These are phyloP conservation scores for Dorcus parallelipipedus DNA, from an alignment of 2,888 invertebrate genomes.

Conservation along the genomic window DNA sequence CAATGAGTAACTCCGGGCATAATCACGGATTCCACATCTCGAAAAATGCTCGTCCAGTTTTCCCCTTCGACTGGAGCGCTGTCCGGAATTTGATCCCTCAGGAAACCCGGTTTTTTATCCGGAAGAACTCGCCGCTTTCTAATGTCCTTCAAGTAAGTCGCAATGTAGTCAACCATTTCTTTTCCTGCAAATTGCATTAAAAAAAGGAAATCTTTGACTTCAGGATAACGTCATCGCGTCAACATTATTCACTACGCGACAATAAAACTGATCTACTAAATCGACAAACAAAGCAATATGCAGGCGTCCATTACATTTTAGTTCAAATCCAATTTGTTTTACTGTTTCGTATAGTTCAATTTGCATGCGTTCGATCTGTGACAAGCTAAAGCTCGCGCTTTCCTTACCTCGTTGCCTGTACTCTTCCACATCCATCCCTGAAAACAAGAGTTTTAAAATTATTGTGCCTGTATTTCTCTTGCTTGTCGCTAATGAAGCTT, in stretches of 20 bases:
- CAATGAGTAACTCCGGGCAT: slow-evolving; percentile 98
- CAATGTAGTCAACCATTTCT: slow-evolving; percentile 98
- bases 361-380: slow-evolving; percentile 9
- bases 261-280: background rate
- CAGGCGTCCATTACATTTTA: background rate
- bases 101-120: slow-evolving; percentile 90
- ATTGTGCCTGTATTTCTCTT: background rate
- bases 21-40: slow-evolving; percentile 88
- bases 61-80: slow-evolving; percentile 86
- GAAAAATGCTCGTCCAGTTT: slow-evolving; percentile 86
- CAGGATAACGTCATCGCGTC: background rate
- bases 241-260: background rate
- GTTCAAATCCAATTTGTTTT: slow-evolving; percentile 22
- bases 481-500: background rate
- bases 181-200: slow-evolving; percentile 63
- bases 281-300: background rate
- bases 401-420: slow-evolving; percentile 54
- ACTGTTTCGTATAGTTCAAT: slow-evolving; percentile 24
- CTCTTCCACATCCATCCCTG: slow-evolving; percentile 53
- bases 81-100: slow-evolving; percentile 79
- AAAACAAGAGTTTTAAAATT: slow-evolving; percentile 8
- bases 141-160: slow-evolving; percentile 91
- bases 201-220: background rate
- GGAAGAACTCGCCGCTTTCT: slow-evolving; percentile 89
- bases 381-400: background rate